phyloP scores from a whole-genome alignment of 2,888 invertebrate species.

The Psococerastis gibbosa region DNA sequence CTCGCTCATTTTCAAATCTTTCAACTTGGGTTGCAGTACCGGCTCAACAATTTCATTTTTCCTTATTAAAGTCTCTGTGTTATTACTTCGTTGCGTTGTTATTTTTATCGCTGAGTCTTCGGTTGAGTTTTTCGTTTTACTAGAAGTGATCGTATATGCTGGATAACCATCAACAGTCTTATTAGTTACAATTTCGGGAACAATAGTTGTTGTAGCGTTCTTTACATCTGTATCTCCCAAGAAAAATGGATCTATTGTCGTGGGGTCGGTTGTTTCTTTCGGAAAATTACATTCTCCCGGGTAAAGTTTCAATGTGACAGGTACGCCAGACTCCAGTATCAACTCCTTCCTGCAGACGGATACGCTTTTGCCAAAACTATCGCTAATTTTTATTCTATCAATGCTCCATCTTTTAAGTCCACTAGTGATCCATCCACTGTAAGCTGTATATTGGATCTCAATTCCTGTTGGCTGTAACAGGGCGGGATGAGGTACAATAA shows the following conservation, averaged over 20 bases:
- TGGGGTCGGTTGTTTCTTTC: constrained; percentile 23
- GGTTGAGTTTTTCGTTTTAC: constrained; percentile 11
- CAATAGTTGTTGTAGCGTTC: constrained; percentile 13
- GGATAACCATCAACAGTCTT: constrained; percentile 10
- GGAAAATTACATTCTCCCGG: constrained; percentile 59
- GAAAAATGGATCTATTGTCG: constrained; percentile 9
- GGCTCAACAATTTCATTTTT: constrained; percentile 50
- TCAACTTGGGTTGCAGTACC: constrained; percentile 36
- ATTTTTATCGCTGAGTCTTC: constrained; percentile 8
- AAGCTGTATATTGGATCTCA: constrained; percentile 66
- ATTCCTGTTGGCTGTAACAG: constrained; percentile 51
- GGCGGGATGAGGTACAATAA: constrained; percentile 77
- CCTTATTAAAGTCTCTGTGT: constrained; percentile 6
- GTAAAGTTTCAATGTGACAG: constrained; percentile 51
- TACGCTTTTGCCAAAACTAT: constrained; percentile 66
- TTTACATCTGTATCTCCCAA: not conserved
- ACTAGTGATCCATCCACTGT: constrained; percentile 78
- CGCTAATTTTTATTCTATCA: constrained; percentile 63
- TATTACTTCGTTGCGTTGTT: constrained; percentile 1
- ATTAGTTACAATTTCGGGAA: constrained; percentile 12
- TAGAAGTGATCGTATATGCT: constrained; percentile 12
- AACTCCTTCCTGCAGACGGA: constrained; percentile 64
- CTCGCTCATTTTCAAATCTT: constrained; percentile 23
- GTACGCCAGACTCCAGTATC: constrained; percentile 49
- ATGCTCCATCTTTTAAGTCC: constrained; percentile 62